Conservation (phyloP, 2,113 vertebrate species). For the Gorsachius goisagi region DNA sequence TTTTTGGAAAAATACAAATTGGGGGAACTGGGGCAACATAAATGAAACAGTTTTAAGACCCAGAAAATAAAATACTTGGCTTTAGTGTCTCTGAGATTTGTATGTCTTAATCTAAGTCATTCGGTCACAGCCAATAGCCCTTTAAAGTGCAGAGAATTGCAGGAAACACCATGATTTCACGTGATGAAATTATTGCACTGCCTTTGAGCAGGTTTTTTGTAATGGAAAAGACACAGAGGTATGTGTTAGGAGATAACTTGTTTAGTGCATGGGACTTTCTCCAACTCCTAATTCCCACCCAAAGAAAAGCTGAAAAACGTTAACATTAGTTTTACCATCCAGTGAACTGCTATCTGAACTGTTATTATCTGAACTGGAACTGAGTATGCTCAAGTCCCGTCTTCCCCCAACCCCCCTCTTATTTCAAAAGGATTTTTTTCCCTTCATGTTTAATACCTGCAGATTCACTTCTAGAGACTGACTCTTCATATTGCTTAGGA, state of each 20-base stretch:
- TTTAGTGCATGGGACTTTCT: not conserved
- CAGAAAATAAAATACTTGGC: not conserved
- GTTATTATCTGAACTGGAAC: not conserved
- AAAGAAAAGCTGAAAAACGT: not conserved
- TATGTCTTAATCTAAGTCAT: not conserved
- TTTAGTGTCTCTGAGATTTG: not conserved
- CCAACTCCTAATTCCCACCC: not conserved
- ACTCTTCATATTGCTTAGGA: slow-evolving; percentile 17
- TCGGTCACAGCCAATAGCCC: not conserved
- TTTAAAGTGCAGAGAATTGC: not conserved
- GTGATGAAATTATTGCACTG: not conserved
- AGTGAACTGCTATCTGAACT: not conserved
- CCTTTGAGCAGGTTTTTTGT: not conserved
- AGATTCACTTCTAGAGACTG: not conserved
- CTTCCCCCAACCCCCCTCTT: not conserved
- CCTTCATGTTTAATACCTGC: slow-evolving; percentile 1
- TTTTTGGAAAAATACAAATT: not conserved
- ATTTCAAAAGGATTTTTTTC: not conserved
- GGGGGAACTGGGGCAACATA: not conserved
- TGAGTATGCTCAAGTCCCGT: rapidly evolving
- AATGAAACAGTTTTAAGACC: not conserved
- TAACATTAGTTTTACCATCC: not conserved
- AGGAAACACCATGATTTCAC: not conserved
- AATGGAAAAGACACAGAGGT: not conserved
- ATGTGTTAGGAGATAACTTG: not conserved